Evolutionary conservation across 92 coral and sea anemone genomes (phyloP).

Genomic region (Phenganax subtilis): DNA sequence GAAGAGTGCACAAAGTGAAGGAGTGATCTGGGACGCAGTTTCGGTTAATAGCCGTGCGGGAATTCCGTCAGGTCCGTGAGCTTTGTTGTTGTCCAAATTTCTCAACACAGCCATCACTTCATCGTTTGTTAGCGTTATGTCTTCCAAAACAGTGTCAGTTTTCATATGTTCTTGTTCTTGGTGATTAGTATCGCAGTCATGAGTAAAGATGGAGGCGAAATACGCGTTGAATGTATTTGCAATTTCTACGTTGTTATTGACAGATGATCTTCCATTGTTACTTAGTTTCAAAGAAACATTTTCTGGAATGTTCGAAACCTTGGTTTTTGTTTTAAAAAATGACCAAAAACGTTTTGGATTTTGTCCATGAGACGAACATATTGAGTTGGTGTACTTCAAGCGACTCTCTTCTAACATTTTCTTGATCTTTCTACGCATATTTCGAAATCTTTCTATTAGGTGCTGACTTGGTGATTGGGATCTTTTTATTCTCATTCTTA

Average conservation of each 20-base stretch:
- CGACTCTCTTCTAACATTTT: not conserved
- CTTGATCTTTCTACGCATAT: not conserved
- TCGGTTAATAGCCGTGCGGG: too few relatives aligned
- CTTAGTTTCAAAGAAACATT: not conserved
- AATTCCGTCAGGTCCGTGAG: too few relatives aligned
- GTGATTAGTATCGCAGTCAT: not conserved
- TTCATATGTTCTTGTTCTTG: not conserved
- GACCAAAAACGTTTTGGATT: constrained; percentile 1
- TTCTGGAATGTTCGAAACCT: not conserved
- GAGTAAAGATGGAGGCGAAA: constrained; percentile 2
- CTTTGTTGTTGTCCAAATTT: not conserved
- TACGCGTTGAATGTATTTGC: constrained; percentile 6
- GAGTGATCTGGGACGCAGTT: too few relatives aligned
- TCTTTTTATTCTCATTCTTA: not conserved
- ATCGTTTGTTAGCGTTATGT: not conserved
- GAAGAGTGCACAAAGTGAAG: too few relatives aligned
- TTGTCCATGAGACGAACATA: not conserved
- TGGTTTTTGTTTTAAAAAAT: not conserved
- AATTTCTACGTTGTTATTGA: not conserved
- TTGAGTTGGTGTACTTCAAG: not conserved
- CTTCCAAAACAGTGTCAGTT: not conserved
- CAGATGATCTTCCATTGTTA: not conserved
- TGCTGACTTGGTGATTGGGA: not conserved
- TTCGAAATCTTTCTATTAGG: too few relatives aligned
- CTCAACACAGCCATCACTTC: constrained; percentile 2